phyloP scores from a whole-genome alignment of 1,140 invertebrate genomes.

The Neodiprion virginianus region DNA sequence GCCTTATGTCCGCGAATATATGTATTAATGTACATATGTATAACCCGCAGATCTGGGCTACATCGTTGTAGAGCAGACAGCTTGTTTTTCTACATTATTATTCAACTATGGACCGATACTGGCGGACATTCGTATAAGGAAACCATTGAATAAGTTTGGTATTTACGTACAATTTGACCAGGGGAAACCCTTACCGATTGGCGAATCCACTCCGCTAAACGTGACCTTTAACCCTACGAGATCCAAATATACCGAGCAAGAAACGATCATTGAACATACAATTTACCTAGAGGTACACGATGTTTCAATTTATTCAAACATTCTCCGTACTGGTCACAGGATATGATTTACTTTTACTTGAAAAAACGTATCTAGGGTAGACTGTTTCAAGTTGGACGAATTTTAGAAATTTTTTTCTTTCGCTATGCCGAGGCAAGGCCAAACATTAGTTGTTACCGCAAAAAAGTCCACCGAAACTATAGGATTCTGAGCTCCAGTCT shows the following conservation, averaged over 20 bases:
- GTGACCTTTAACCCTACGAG: conserved; percentile 42
- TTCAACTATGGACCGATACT: conserved; percentile 53
- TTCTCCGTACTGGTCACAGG: not conserved
- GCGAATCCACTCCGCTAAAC: conserved; percentile 37
- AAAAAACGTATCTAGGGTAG: not conserved
- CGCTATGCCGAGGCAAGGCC: too few relatives aligned
- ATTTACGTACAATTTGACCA: conserved; percentile 43
- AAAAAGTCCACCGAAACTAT: too few relatives aligned
- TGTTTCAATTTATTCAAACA: conserved; percentile 11
- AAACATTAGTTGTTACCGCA: too few relatives aligned
- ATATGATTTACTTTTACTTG: not conserved
- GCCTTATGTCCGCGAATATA: too few relatives aligned
- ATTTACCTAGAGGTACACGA: conserved; percentile 46
- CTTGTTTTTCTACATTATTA: conserved; percentile 38
- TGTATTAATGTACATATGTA: not conserved
- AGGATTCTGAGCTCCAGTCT: too few relatives aligned
- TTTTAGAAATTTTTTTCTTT: not conserved
- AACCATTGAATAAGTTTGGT: conserved; percentile 31
- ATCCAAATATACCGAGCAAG: conserved; percentile 30
- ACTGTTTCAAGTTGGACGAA: not conserved
- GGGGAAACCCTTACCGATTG: conserved; percentile 32
- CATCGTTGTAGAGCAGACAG: conserved; percentile 44
- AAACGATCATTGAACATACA: conserved; percentile 34
- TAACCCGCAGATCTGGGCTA: conserved; percentile 46
- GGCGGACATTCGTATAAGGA: conserved; percentile 38